Percentiles rank a stretch among this genome's conserved stretches.
These are phyloP conservation scores for Nothoprocta pentlandii DNA, from an alignment of 2,113 vertebrate species.

Conservation along the genomic window DNA sequence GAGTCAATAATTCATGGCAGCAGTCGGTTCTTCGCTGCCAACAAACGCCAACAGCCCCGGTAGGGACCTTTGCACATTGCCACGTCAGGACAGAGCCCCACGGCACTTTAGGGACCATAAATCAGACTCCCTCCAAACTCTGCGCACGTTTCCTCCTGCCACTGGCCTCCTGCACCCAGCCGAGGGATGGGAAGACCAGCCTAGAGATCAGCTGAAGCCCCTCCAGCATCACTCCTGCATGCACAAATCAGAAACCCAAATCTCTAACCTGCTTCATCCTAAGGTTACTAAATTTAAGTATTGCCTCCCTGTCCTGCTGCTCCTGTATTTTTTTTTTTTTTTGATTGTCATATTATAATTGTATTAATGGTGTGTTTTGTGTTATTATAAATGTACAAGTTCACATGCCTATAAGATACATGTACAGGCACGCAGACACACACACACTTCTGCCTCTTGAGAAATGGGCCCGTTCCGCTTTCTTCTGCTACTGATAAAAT, in stretches of 20 bases:
- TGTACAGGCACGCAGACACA: slow-evolving; percentile 10
- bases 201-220: background rate
- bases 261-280: background rate
- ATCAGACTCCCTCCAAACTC: background rate
- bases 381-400: background rate
- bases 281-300: background rate
- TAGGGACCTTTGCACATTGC: background rate
- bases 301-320: background rate
- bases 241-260: background rate
- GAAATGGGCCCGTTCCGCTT: slow-evolving; percentile 65
- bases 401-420: background rate
- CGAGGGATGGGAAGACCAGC: rapidly evolving
- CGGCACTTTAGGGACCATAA: background rate
- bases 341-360: background rate
- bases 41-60: background rate
- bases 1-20: background rate
- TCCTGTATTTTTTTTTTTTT: background rate
- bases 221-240: background rate
- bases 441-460: slow-evolving; percentile 39
- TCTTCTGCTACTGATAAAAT: slow-evolving; percentile 81
- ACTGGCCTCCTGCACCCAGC: background rate
- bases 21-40: background rate
- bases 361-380: background rate
- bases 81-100: background rate
- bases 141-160: background rate